Evolutionary conservation across 2,113 vertebrate genomes (phyloP), one percentile per base, ranked within the genome.

Genomic region (Zosterops borbonicus): DNA sequence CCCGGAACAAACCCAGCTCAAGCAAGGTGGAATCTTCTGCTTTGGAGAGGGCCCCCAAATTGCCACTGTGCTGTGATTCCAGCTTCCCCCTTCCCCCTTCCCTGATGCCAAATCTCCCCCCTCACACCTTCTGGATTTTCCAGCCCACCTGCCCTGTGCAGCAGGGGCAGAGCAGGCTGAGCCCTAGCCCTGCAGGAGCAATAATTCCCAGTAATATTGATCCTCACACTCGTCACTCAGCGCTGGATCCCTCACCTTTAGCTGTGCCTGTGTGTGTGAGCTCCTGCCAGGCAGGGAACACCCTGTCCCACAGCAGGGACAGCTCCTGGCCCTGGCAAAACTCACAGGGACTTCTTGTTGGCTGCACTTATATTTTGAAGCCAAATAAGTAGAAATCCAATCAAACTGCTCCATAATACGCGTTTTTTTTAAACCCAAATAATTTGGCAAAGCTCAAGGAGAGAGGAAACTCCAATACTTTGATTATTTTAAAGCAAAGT

Each of bases 141-240:
- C 90, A 74, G 33, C 2, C 73, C 9, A 1, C 19, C 69, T 41
- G 21, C 39, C 28, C 50, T 0, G 0, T 6, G 50, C 50, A 25
- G 37, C 37, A 14, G 3, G 9, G 20, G 6, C 5, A 14, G 62
- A 23, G 23, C 10, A 10, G 73, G 62, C 70, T 1, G 47, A 68
- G 46, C 83, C 46, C 35, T 50, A 6, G 37, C 76, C 77, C 92
- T 53, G 24, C 60, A 56, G 83, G 92, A 95, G 97, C 94, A 94
- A 67, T 94, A 94, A 97, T 73, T 35, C 95, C 91, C 46, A 62
- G 96, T 84, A 85, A 67, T 97, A 98, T 98, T 62, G 98, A 98
- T 98, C 97, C 86, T 44, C 10, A 14, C 91, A 2, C 94, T 87
- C 62, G 59, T 50, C 82, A 6, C 76, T 33, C 97, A 89, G 92